These are phyloP conservation scores for Chalcosyrphus nemorum DNA, from an alignment of 2,888 invertebrate species.

Conservation along the genomic window DNA sequence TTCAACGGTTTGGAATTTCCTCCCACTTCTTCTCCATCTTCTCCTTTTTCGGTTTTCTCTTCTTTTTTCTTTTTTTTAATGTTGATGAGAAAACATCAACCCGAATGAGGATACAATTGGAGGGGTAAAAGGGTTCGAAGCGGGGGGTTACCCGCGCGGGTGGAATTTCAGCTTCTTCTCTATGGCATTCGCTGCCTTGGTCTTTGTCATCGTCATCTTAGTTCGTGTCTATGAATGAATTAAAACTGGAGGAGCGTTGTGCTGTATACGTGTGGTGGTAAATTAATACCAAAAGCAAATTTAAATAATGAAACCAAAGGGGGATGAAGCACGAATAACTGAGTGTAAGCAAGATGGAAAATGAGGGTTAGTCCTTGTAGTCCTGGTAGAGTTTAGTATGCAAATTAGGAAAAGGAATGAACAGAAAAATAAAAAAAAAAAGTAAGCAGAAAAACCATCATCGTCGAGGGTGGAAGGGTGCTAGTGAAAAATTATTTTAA, in stretches of 20 bases:
- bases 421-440: conserved; percentile 14
- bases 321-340: conserved; percentile 58
- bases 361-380: conserved; percentile 59
- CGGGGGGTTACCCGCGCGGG: conserved; percentile 22
- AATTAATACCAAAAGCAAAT: conserved; percentile 71
- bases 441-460: conserved; percentile 25
- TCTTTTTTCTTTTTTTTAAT: conserved; percentile 40
- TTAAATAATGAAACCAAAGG: conserved; percentile 70
- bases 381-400: conserved; percentile 67
- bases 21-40: background rate
- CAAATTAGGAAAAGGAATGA: conserved; percentile 68
- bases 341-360: conserved; percentile 62
- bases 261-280: conserved; percentile 68
- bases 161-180: conserved; percentile 49
- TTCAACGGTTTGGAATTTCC: conserved; percentile 46
- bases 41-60: background rate
- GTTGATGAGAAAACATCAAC: conserved; percentile 68
- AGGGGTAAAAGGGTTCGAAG: conserved; percentile 62
- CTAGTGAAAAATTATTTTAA: conserved; percentile 67
- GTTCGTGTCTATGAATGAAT: conserved; percentile 73
- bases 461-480: conserved; percentile 61
- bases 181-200: conserved; percentile 56
- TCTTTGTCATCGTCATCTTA: conserved; percentile 56
- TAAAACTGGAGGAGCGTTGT: conserved; percentile 53
- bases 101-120: conserved; percentile 36